phyloP scores from a whole-genome alignment of 2,797 vertebrate genomes.

The Scomberomorus guttatus region DNA sequence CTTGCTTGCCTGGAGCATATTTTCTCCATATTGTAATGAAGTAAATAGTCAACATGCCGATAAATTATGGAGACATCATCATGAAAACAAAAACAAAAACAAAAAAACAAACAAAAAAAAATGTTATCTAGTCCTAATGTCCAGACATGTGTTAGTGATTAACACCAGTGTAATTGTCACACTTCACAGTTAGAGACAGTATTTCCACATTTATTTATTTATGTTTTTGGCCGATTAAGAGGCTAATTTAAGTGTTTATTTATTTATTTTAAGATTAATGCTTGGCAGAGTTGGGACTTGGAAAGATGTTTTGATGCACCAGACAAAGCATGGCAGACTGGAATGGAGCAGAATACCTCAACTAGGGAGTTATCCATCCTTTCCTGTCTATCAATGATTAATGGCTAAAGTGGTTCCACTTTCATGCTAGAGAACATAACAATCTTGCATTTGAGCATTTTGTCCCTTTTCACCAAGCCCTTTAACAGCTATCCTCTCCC shows the following conservation, averaged over 20 bases:
- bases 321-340: conserved; percentile 38
- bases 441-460: conserved; percentile 71
- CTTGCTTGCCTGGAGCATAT: conserved; percentile 54
- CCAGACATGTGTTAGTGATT: conserved; percentile 33
- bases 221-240: background rate
- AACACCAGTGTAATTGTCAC: conserved; percentile 17
- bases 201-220: conserved; percentile 8
- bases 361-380: conserved; percentile 74
- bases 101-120: no score
- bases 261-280: conserved; percentile 5
- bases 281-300: conserved; percentile 11
- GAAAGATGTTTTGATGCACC: conserved; percentile 47
- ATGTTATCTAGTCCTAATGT: background rate
- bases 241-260: conserved; percentile 18
- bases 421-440: conserved; percentile 82
- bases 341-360: conserved; percentile 43
- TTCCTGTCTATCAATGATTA: conserved; percentile 82
- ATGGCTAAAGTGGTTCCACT: conserved; percentile 83
- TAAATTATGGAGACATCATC: conserved; percentile 41
- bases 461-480: conserved; percentile 47
- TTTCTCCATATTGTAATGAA: conserved; percentile 54
- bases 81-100: conserved; percentile 4
- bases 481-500: conserved; percentile 43
- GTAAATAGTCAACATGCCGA: conserved; percentile 39
- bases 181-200: conserved; percentile 8